Conservation (phyloP, 2,888 invertebrate genomes). For the Drosophila ezoana region DNA sequence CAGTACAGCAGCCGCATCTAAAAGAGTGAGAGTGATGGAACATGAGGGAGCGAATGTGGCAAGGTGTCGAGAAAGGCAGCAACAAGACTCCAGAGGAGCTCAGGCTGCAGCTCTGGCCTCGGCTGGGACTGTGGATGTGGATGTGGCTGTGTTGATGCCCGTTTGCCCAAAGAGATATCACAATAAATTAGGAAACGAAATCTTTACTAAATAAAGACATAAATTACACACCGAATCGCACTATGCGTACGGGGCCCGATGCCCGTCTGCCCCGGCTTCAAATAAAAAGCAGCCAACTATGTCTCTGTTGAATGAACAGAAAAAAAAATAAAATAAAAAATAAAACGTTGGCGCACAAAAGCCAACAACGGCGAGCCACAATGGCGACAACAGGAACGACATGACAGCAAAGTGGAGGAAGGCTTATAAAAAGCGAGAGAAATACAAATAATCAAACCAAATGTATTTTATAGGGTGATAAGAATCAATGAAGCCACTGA, state of each 20-base stretch:
- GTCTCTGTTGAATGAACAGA: conserved; percentile 60
- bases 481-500: conserved; percentile 85
- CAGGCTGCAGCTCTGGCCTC: conserved; percentile 6
- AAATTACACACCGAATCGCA: conserved; percentile 83
- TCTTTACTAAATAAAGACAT: conserved; percentile 85
- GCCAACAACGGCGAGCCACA: conserved; percentile 66
- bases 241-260: conserved; percentile 64
- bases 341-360: conserved; percentile 62
- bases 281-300: conserved; percentile 72
- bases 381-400: conserved; percentile 69
- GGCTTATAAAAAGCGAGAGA: conserved; percentile 76
- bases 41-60: conserved; percentile 4
- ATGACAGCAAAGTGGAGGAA: conserved; percentile 60
- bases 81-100: conserved; percentile 22
- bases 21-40: conserved; percentile 41
- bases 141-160: conserved; percentile 50
- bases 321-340: conserved; percentile 31
- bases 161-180: conserved; percentile 82
- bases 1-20: conserved; percentile 54
- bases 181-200: conserved; percentile 85
- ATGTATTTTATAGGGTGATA: conserved; percentile 85
- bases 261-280: conserved; percentile 39
- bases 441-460: conserved; percentile 82
- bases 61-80: conserved; percentile 70
- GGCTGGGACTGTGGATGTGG: not conserved